These are phyloP conservation scores for Zaprionus lineosus DNA, from an alignment of 2,888 invertebrate species.

Conservation along the genomic window DNA sequence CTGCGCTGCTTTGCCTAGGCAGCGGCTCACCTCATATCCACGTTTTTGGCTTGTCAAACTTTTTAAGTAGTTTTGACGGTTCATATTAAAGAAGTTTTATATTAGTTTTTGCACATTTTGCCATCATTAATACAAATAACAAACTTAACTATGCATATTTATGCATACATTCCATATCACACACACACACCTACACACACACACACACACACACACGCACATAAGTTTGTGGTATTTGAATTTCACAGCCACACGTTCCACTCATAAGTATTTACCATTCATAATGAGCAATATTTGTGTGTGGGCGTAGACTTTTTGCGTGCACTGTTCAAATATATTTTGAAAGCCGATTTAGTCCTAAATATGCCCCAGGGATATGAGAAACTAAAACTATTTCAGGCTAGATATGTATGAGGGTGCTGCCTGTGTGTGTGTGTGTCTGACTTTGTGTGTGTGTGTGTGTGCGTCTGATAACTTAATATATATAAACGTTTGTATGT, in stretches of 20 bases:
- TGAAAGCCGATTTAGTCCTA: conserved; percentile 57
- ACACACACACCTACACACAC: neutral
- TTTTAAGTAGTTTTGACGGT: conserved; percentile 75
- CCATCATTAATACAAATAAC: conserved; percentile 73
- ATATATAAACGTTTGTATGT: neutral
- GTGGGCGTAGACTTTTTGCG: conserved; percentile 57
- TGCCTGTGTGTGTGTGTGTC: too few species aligned
- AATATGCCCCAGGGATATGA: conserved; percentile 51
- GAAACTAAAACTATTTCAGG: conserved; percentile 51
- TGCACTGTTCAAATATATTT: conserved; percentile 68
- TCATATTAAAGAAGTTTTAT: conserved; percentile 74
- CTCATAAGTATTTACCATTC: conserved; percentile 51
- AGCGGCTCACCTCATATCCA: conserved; percentile 35
- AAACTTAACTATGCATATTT: conserved; percentile 63
- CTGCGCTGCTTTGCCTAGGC: too few species aligned
- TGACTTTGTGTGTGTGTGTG: too few species aligned
- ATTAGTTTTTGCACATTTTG: conserved; percentile 75
- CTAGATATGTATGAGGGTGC: too few species aligned
- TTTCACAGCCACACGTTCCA: conserved; percentile 6
- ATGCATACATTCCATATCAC: conserved; percentile 29
- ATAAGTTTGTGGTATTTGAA: neutral
- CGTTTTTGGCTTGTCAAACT: conserved; percentile 64
- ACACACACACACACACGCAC: conserved; percentile 2
- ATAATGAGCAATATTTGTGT: conserved; percentile 64
- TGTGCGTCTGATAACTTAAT: too few species aligned